Percentiles rank a stretch among this genome's conserved stretches.
These are phyloP conservation scores for Drosophila nr. perissopoda DNA, from an alignment of 2,888 invertebrate species.

Conservation along the genomic window DNA sequence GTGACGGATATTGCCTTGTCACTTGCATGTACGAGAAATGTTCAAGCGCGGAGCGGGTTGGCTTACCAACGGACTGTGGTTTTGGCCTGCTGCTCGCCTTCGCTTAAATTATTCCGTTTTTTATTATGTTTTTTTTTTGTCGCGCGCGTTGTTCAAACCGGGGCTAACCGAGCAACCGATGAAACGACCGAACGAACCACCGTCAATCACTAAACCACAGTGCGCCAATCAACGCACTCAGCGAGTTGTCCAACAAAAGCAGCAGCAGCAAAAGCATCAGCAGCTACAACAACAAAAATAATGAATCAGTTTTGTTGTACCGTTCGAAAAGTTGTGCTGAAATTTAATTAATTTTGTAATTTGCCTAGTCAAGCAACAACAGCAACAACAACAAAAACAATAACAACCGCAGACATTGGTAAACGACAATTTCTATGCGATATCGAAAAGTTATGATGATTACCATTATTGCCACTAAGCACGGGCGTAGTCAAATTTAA, in stretches of 20 bases:
- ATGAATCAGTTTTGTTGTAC: constrained; percentile 48
- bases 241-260: constrained; percentile 64
- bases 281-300: constrained; percentile 27
- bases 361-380: constrained; percentile 61
- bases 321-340: constrained; percentile 74
- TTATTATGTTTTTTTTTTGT: constrained; percentile 18
- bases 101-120: constrained; percentile 32
- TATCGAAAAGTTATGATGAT: constrained; percentile 75
- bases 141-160: constrained; percentile 4
- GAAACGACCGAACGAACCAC: constrained; percentile 21
- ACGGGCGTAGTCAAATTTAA: constrained; percentile 74
- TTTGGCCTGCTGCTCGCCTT: constrained; percentile 8
- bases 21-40: constrained; percentile 79
- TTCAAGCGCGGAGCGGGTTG: constrained; percentile 58
- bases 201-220: constrained; percentile 67
- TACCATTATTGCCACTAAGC: constrained; percentile 72
- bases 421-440: constrained; percentile 58
- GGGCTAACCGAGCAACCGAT: constrained; percentile 3
- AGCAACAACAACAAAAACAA: not conserved
- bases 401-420: constrained; percentile 4
- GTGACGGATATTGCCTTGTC: constrained; percentile 81
- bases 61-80: constrained; percentile 43
- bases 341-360: constrained; percentile 80
- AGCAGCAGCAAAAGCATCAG: constrained; percentile 25
- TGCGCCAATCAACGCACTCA: constrained; percentile 70